Evolutionary conservation across 23 tunicate genomes (phyloP).

Genomic region (Styela plicata): DNA sequence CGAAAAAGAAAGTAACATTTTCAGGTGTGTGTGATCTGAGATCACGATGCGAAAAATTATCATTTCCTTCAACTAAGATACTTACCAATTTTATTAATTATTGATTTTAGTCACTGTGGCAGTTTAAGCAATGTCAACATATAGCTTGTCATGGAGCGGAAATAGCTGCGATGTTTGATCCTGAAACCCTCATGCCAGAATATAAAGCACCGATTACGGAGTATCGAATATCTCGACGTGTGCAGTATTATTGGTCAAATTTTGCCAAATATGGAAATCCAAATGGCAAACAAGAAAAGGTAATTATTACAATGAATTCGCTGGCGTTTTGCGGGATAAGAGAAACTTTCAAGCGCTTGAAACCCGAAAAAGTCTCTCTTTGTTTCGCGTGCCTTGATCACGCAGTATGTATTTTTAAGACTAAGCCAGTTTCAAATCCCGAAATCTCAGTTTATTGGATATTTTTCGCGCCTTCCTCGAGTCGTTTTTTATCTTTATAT

Average conservation of each 20-base stretch:
- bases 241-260: not conserved
- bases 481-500: too few species aligned
- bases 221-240: not conserved
- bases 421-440: not conserved
- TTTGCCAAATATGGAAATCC: not conserved
- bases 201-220: not conserved
- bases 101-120: not conserved
- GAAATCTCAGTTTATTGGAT: not conserved
- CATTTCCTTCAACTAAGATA: too few species aligned
- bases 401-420: not conserved
- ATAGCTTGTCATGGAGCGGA: not conserved
- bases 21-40: too few species aligned
- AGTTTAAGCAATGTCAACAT: not conserved
- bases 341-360: too few species aligned
- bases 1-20: too few species aligned
- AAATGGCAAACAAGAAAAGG: not conserved
- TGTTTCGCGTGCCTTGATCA: too few species aligned
- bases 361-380: too few species aligned
- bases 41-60: too few species aligned
- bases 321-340: too few species aligned
- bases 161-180: not conserved
- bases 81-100: too few species aligned
- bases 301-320: too few species aligned
- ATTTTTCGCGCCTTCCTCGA: not conserved
- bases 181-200: not conserved